These are phyloP conservation scores for Ichneumoninae sp. DNA, from an alignment of 2,888 invertebrate genomes.

Conservation along the genomic window DNA sequence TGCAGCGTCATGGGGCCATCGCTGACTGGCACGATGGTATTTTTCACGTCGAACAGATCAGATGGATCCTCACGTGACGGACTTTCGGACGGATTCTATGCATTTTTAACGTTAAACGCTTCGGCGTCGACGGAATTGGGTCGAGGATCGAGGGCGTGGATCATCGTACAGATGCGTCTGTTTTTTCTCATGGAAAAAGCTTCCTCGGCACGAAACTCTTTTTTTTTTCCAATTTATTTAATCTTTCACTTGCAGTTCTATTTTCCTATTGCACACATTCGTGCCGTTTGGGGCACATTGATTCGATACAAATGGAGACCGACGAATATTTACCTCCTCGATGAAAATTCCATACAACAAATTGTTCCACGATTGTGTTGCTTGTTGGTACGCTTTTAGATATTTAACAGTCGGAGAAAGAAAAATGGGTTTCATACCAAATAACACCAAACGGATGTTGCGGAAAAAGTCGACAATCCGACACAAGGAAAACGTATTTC, in stretches of 20 bases:
- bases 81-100: constrained; percentile 65
- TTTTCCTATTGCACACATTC: not conserved
- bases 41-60: constrained; percentile 59
- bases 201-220: not conserved
- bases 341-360: too few relatives aligned
- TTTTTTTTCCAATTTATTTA: not conserved
- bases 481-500: too few relatives aligned
- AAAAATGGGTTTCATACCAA: too few relatives aligned
- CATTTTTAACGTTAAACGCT: constrained; percentile 58
- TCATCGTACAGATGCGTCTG: constrained; percentile 21
- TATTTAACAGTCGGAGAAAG: too few relatives aligned
- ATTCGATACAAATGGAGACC: not conserved
- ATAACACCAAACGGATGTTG: too few relatives aligned
- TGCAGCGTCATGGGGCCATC: not conserved
- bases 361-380: too few relatives aligned
- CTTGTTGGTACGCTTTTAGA: too few relatives aligned
- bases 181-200: constrained; percentile 17
- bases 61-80: constrained; percentile 31
- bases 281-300: not conserved
- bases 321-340: too few relatives aligned
- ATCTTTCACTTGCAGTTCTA: not conserved
- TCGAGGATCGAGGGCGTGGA: constrained; percentile 27
- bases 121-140: constrained; percentile 53
- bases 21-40: constrained; percentile 23
- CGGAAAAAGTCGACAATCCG: too few relatives aligned